Percentiles rank a stretch among this genome's conserved stretches.
phyloP scores from a whole-genome alignment of 2,797 vertebrate species.

The Anomalospiza imberbis region DNA sequence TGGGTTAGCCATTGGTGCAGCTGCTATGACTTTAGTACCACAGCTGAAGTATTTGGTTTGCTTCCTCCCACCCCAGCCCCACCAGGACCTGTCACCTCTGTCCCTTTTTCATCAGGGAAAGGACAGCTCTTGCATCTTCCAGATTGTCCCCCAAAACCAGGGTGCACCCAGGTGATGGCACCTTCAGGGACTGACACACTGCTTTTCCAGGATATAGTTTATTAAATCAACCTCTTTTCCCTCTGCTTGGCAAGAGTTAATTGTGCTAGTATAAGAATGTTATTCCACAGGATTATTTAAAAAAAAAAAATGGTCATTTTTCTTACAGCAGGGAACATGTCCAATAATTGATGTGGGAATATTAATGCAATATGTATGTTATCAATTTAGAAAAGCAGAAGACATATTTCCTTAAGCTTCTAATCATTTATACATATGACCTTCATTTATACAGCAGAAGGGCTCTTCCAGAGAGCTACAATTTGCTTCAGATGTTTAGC shows the following conservation, averaged over 20 bases:
- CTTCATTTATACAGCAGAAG: slow-evolving; percentile 57
- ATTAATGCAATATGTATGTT: slow-evolving; percentile 53
- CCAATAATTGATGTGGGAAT: slow-evolving; percentile 58
- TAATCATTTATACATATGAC: slow-evolving; percentile 62
- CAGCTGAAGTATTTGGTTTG: background rate
- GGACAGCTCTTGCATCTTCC: background rate
- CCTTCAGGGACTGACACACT: background rate
- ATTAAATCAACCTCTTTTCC: background rate
- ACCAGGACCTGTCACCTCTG: background rate
- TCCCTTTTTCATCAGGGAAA: background rate
- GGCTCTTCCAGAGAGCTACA: slow-evolving; percentile 46
- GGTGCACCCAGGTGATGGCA: background rate
- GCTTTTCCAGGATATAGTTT: background rate
- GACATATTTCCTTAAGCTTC: slow-evolving; percentile 64
- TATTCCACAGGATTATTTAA: slow-evolving; percentile 21
- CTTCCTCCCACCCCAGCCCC: background rate
- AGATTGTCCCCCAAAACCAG: background rate
- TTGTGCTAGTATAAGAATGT: background rate
- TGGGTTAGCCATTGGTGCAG: background rate
- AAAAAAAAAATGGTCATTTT: background rate
- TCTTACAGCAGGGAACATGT: slow-evolving; percentile 20
- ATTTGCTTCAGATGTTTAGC: slow-evolving; percentile 64
- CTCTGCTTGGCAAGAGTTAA: background rate
- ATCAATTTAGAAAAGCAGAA: slow-evolving; percentile 63
- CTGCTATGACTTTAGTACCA: background rate